phyloP scores from a whole-genome alignment of 2,888 invertebrate species.

The Spilarctia lutea region DNA sequence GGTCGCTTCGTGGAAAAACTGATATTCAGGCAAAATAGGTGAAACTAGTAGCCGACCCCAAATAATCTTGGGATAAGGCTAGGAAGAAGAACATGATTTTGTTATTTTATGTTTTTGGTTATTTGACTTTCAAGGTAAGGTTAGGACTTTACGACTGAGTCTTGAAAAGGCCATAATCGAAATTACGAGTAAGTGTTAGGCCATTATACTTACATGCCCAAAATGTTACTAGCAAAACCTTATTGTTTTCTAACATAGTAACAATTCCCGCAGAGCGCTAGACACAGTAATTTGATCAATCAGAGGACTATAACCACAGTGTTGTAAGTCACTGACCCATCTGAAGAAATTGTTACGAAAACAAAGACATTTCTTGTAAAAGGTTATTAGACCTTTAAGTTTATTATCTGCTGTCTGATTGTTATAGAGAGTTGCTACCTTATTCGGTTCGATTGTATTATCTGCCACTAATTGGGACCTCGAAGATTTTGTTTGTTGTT shows the following conservation, averaged over 20 bases:
- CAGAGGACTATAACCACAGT: background rate
- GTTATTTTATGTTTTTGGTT: background rate
- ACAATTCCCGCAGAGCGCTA: background rate
- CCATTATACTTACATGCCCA: background rate
- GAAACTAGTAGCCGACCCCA: too few relatives aligned
- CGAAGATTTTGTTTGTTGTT: background rate
- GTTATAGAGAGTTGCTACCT: background rate
- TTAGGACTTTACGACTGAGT: background rate
- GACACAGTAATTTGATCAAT: background rate
- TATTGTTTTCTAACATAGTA: background rate
- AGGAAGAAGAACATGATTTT: too few relatives aligned
- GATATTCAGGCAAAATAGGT: too few relatives aligned
- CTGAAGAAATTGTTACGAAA: background rate
- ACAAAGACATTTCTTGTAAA: background rate
- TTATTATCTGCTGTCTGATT: conserved; percentile 1
- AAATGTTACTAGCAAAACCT: background rate
- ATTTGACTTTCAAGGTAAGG: background rate
- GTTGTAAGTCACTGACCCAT: background rate
- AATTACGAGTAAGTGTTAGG: background rate
- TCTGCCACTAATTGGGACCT: background rate
- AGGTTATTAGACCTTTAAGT: conserved; percentile 7
- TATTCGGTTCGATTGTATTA: background rate
- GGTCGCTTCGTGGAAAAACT: too few relatives aligned
- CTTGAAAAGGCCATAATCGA: background rate
- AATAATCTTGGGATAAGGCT: too few relatives aligned